Percentiles rank a stretch among this genome's conserved stretches.
These are phyloP conservation scores for Sardinella longiceps DNA, from an alignment of 2,797 vertebrate species.

Conservation along the genomic window DNA sequence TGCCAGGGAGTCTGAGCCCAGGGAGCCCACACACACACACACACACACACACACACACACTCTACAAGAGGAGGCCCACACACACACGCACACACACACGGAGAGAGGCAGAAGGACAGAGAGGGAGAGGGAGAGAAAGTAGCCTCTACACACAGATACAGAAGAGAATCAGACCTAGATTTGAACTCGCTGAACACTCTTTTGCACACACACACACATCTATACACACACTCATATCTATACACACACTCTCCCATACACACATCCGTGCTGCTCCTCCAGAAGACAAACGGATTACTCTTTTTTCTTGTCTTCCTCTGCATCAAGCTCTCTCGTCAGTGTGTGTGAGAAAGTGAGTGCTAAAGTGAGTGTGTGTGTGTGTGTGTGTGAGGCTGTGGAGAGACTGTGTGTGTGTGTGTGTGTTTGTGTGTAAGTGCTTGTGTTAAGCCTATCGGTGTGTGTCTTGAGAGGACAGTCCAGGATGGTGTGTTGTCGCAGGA, in stretches of 20 bases:
- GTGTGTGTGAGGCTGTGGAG: neutral
- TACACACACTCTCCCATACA: neutral
- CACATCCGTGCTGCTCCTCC: neutral
- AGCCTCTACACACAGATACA: too few relatives aligned
- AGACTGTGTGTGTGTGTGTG: neutral
- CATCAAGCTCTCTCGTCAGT: too few relatives aligned
- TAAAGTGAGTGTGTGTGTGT: neutral
- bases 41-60: constrained; percentile 43
- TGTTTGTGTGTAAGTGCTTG: neutral
- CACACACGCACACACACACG: neutral
- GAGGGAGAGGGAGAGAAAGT: too few relatives aligned
- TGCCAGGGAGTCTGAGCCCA: constrained; percentile 73
- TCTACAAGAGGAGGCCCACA: neutral
- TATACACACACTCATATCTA: too few relatives aligned
- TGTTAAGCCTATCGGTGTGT: neutral
- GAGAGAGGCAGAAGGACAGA: too few relatives aligned
- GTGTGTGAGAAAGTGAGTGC: neutral
- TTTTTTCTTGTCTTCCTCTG: neutral
- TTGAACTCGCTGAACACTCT: too few relatives aligned
- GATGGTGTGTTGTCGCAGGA: neutral
- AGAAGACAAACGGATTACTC: neutral
- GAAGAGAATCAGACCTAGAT: neutral
- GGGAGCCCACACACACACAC: too few relatives aligned
- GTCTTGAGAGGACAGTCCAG: neutral
- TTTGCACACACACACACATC: neutral